phyloP scores from a whole-genome alignment of 2,113 vertebrate species.

The Pteruthius melanotis region DNA sequence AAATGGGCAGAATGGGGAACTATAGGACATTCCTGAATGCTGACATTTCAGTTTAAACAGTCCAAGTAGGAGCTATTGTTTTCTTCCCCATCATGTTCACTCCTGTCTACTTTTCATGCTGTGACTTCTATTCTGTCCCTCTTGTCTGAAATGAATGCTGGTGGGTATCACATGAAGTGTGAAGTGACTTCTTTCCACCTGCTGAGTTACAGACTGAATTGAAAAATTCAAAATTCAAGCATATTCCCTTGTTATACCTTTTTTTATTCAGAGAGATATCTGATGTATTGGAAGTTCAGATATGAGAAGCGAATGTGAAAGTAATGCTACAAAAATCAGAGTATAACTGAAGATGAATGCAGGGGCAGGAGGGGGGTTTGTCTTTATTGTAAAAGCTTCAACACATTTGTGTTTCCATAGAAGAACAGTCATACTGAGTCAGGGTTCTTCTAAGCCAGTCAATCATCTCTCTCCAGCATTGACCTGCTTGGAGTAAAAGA shows the following conservation, averaged over 20 bases:
- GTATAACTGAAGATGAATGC: not conserved
- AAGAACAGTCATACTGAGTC: not conserved
- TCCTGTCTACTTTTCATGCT: conserved; percentile 66
- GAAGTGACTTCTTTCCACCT: conserved; percentile 75
- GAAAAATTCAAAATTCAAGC: conserved; percentile 69
- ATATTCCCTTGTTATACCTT: conserved; percentile 27
- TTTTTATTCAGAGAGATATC: conserved; percentile 42
- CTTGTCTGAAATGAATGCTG: conserved; percentile 76
- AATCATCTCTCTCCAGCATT: not conserved
- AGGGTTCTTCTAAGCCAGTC: not conserved
- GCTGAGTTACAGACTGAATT: conserved; percentile 69
- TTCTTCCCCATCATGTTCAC: conserved; percentile 43
- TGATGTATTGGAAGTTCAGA: conserved; percentile 2
- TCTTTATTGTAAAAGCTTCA: not conserved
- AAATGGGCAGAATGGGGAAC: conserved; percentile 1
- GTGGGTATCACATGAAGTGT: conserved; percentile 71
- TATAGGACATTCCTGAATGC: not conserved
- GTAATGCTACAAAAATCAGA: not conserved
- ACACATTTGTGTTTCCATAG: not conserved
- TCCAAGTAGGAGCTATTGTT: conserved; percentile 57
- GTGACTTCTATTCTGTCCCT: conserved; percentile 65
- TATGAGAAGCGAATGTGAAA: conserved; percentile 35
- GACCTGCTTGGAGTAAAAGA: not conserved
- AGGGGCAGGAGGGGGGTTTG: not conserved
- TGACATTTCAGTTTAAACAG: conserved; percentile 49